Evolutionary conservation across 2,797 vertebrate genomes (phyloP), one percentile per base, ranked within the genome.

Genomic region (Mormyrops boulengeri): DNA sequence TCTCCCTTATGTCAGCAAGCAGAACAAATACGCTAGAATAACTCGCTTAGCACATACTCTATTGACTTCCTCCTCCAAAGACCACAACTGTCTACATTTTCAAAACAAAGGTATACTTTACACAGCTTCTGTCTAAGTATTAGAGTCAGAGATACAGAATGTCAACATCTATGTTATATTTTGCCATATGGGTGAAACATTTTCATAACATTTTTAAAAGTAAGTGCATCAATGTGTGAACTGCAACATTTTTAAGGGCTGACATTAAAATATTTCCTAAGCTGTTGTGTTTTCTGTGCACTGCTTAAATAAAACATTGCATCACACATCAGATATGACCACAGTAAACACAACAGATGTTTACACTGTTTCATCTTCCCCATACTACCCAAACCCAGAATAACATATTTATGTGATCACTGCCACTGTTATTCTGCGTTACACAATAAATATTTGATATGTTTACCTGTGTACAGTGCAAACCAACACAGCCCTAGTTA

Each of bases 401-500:
- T 82, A 82, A 82, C 17, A 82, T 82, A 80, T 80, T 80, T 41
- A 82, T 47, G 77, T 44, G 77, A 17, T 47, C 17, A 82, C 77
- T 82, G 77, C 38, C 19, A 19, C 6, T 82, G 77, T 82, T 82
- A 47, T 47, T 82, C 19, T 82, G 41, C 77, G 4, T 82, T 82
- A 82, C 77, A n/a, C 38, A 82, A 82, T 82, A 82, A 44, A 47
- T 82, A 82, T 47, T 82, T 82, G 17, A 82, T 82, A 82, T 44
- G 41, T 82, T 82, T 82, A 44, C 77, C 77, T 47, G 77, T n/a
- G 7, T 82, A 82, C 38, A 47, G 38, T 73, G 66, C 4, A 38
- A 73, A 73, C 38, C 77, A 82, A 82, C 19, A 82, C 77, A 82
- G 41, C 77, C 77, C 38, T 82, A 47, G 77, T 82, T n/a, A 19